Percentiles rank a stretch among this genome's conserved stretches.
Conservation (phyloP, 2,888 invertebrate genomes). For the Blomia tropicalis region DNA sequence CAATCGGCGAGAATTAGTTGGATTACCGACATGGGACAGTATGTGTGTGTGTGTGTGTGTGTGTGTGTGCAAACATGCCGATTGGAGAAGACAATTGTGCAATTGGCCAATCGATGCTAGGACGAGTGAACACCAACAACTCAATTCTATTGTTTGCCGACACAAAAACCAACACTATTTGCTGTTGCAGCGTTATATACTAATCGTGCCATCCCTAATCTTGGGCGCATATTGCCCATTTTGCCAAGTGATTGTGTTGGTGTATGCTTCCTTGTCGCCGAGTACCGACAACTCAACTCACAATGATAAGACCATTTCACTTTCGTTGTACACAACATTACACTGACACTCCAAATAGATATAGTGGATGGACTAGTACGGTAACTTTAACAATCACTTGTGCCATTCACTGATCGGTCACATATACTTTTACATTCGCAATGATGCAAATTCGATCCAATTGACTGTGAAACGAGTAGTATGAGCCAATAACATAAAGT, state of each 20-base stretch:
- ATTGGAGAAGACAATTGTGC: conserved; percentile 3
- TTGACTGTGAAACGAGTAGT: background rate
- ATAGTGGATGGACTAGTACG: too few species aligned
- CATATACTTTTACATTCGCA: too few species aligned
- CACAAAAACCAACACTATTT: background rate
- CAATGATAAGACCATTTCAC: background rate
- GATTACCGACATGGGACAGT: background rate
- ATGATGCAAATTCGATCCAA: background rate
- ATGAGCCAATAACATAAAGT: conserved; percentile 4
- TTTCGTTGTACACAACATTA: background rate
- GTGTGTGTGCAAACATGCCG: conserved; percentile 6
- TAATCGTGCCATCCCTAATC: background rate
- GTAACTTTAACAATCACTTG: too few species aligned
- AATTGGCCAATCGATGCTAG: too few species aligned
- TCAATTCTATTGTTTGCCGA: background rate
- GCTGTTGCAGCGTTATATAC: too few species aligned
- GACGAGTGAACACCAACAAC: too few species aligned
- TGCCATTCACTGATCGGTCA: too few species aligned
- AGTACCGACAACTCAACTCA: background rate
- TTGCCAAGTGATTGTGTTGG: background rate
- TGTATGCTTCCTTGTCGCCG: background rate
- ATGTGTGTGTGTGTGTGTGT: too few species aligned
- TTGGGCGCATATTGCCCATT: background rate
- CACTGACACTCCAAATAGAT: background rate
- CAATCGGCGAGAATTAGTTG: conserved; percentile 11